Base-by-base conservation (phyloP, 2,888 invertebrate genomes). In the Loripinus fragilis region DNA sequence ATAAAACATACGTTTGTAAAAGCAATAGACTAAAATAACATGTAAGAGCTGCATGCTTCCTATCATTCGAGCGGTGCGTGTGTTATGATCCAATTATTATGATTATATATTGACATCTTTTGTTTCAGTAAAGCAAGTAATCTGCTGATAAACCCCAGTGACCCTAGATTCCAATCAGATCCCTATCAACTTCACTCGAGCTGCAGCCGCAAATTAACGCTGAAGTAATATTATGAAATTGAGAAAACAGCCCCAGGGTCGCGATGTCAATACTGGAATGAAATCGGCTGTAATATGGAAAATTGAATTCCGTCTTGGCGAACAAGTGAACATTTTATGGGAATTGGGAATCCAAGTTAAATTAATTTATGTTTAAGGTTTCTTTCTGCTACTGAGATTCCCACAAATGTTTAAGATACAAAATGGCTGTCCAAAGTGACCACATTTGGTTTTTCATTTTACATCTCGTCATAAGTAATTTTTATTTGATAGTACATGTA, bases 201-300 rank as follows among this genome's bases (percentile, higher is more conserved):
- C 65, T 50, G 70, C 66, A 73, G 50, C 66, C 60, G 71, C 66
- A 65, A 66, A 74, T 67, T 76, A 71, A 66, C 74, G 60, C 48
- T 74, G 52, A 74, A 76, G 80, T 45, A 71, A 80, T 80, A 76
- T 80, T 71, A 76, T 74, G 50, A 74, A 77, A 76, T 76, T 74
- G 66, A 60, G n/a, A 48, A 80, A 76, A 80, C 76, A 80, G 80
- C 80, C 80, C 5, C 55, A 2, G 71, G 80, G 65, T 30, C 45
- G 41, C 28, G 50, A 38, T 71, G 74, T 76, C 71, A 76, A 74
- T 67, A 74, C 74, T 71, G 71, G 76, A 76, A 74, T 80, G 60
- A 76, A 80, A 76, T 76, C 67, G 68, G 71, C 67, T 76, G 52
- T 76, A 80, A 76, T 76, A 74, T 64, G 15, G 76, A 66, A 76